Conservation (phyloP, 2,113 vertebrate species). For the Atractosteus spatula region DNA sequence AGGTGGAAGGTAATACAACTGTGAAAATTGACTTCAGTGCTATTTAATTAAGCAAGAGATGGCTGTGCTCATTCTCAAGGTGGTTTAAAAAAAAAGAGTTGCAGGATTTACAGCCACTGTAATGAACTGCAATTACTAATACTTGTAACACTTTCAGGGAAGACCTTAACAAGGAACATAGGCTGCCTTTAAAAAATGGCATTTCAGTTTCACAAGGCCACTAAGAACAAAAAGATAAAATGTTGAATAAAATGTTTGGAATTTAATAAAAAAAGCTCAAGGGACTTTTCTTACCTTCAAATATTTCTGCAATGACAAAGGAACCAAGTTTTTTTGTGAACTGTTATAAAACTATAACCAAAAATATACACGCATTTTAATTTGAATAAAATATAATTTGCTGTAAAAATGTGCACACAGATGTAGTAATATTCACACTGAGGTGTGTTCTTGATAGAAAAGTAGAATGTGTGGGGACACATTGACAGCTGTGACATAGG, state of each 20-base stretch:
- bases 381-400: no score
- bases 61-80: background rate
- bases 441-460: no score
- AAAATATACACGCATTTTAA: no score
- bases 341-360: no score
- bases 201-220: slow-evolving; percentile 22
- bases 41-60: slow-evolving; percentile 39
- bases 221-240: slow-evolving; percentile 24
- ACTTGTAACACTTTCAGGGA: slow-evolving; percentile 1
- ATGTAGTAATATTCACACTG: no score
- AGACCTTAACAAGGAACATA: background rate
- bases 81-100: slow-evolving; percentile 28
- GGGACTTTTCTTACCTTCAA: no score
- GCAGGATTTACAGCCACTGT: slow-evolving; percentile 16
- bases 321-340: no score
- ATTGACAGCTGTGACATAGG: no score
- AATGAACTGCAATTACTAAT: slow-evolving; percentile 17
- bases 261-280: no score
- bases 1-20: background rate
- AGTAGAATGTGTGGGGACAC: no score
- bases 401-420: no score
- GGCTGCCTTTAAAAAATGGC: slow-evolving; percentile 18
- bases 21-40: background rate
- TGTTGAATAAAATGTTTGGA: slow-evolving; percentile 29
- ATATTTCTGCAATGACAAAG: no score